A percentile compares a stretch with the other conserved stretches of the same genome.
These are phyloP conservation scores for Pheosia tremula DNA, from an alignment of 2,888 invertebrate genomes.

Conservation along the genomic window DNA sequence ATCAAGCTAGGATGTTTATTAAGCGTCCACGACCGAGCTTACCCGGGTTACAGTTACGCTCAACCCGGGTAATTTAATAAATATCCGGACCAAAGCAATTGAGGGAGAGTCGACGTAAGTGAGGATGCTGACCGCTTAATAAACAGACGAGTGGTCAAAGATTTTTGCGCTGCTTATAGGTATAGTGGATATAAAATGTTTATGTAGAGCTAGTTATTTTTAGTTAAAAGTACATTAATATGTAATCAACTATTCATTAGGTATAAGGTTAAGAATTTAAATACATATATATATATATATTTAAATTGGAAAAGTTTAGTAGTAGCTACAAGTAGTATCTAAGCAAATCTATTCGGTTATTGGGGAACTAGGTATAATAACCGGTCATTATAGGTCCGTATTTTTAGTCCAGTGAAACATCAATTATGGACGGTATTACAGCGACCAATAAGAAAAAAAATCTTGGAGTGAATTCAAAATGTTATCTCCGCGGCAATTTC, in stretches of 20 bases:
- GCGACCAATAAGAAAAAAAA: background rate
- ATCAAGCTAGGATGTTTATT: slow-evolving; percentile 61
- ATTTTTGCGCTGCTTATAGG: slow-evolving; percentile 15
- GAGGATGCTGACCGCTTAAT: slow-evolving; percentile 52
- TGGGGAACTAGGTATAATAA: too few species aligned
- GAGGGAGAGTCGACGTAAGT: slow-evolving; percentile 62
- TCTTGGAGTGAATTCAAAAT: slow-evolving; percentile 18
- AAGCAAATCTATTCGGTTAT: too few species aligned
- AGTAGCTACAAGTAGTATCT: too few species aligned
- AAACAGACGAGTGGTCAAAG: slow-evolving; percentile 22
- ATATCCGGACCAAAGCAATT: slow-evolving; percentile 68
- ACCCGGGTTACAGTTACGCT: slow-evolving; percentile 61
- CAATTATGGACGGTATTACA: too few species aligned
- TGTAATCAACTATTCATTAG: too few species aligned
- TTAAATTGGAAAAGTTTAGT: too few species aligned
- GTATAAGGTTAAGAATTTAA: too few species aligned
- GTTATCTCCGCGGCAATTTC: slow-evolving; percentile 27
- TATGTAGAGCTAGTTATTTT: background rate
- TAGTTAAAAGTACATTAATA: background rate
- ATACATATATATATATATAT: slow-evolving; percentile 1
- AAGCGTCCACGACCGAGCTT: slow-evolving; percentile 59
- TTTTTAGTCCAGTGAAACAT: too few species aligned
- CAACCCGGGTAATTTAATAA: slow-evolving; percentile 78
- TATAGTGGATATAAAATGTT: background rate
- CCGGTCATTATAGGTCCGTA: too few species aligned